Conservation (phyloP, 2,888 invertebrate genomes). For the Eupeodes luniger region DNA sequence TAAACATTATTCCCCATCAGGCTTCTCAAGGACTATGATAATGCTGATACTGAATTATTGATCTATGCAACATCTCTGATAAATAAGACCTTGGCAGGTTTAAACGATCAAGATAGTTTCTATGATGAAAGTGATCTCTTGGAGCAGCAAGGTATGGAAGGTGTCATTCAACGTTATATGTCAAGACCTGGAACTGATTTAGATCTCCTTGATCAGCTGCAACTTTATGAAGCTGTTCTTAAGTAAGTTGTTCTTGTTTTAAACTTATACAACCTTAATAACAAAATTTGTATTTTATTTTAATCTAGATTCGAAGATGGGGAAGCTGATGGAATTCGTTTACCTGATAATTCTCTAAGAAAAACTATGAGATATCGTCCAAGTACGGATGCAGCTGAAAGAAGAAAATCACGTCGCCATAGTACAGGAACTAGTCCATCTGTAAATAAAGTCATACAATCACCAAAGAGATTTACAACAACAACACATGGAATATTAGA, state of each 20-base stretch:
- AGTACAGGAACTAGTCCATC: slow-evolving; percentile 88
- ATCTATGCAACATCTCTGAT: slow-evolving; percentile 98
- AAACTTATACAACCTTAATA: not conserved
- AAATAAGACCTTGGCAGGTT: slow-evolving; percentile 96
- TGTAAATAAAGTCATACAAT: slow-evolving; percentile 81
- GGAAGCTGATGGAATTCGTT: slow-evolving; percentile 85
- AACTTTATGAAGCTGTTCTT: slow-evolving; percentile 97
- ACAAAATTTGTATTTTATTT: not conserved
- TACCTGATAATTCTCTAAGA: slow-evolving; percentile 88
- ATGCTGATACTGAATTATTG: slow-evolving; percentile 97
- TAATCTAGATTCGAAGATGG: slow-evolving; percentile 85
- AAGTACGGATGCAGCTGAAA: slow-evolving; percentile 86
- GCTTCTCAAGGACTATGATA: slow-evolving; percentile 96
- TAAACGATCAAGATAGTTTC: slow-evolving; percentile 97
- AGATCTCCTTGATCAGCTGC: slow-evolving; percentile 96
- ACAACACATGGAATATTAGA: slow-evolving; percentile 82
- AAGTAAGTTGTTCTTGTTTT: slow-evolving; percentile 87
- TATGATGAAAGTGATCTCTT: slow-evolving; percentile 98
- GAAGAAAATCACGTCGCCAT: slow-evolving; percentile 91
- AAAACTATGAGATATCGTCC: slow-evolving; percentile 90
- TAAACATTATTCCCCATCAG: slow-evolving; percentile 77
- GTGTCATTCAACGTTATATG: slow-evolving; percentile 94
- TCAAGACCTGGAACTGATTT: slow-evolving; percentile 96
- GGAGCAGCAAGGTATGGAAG: slow-evolving; percentile 96
- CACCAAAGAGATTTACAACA: slow-evolving; percentile 80